These are phyloP conservation scores for Steatocranus sp. DNA, from an alignment of 2,797 vertebrate genomes.

Conservation along the genomic window DNA sequence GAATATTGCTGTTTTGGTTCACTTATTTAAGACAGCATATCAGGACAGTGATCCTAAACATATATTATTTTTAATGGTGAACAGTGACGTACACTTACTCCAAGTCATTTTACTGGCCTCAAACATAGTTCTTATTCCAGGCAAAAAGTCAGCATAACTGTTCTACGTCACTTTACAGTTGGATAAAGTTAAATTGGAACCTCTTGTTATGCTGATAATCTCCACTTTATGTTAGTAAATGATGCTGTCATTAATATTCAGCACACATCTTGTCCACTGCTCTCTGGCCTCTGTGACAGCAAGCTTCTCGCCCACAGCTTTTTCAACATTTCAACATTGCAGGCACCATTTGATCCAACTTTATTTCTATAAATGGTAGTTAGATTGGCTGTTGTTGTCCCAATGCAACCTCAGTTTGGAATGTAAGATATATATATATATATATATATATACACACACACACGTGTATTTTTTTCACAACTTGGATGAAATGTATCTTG, in stretches of 20 bases:
- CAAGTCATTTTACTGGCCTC: not conserved
- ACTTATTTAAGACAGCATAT: not conserved
- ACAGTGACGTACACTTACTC: not conserved
- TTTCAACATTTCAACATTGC: not conserved
- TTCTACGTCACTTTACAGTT: not conserved
- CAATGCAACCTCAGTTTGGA: not conserved
- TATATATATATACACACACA: accelerated
- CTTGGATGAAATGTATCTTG: not conserved
- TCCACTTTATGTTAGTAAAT: not conserved
- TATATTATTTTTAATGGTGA: not conserved
- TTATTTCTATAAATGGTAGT: not conserved
- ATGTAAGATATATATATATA: not conserved
- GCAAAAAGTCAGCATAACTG: not conserved
- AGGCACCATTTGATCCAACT: not conserved
- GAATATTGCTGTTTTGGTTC: not conserved
- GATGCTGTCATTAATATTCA: not conserved
- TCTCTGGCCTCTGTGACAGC: not conserved
- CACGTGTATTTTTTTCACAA: not conserved
- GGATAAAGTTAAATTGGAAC: not conserved
- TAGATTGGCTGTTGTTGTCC: not conserved
- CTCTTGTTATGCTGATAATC: not conserved
- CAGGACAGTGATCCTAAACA: not conserved
- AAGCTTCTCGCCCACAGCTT: not conserved
- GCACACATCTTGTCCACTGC: not conserved
- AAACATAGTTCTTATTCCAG: not conserved